Conservation (phyloP, 2,888 invertebrate species). For the Hypena proboscidalis region DNA sequence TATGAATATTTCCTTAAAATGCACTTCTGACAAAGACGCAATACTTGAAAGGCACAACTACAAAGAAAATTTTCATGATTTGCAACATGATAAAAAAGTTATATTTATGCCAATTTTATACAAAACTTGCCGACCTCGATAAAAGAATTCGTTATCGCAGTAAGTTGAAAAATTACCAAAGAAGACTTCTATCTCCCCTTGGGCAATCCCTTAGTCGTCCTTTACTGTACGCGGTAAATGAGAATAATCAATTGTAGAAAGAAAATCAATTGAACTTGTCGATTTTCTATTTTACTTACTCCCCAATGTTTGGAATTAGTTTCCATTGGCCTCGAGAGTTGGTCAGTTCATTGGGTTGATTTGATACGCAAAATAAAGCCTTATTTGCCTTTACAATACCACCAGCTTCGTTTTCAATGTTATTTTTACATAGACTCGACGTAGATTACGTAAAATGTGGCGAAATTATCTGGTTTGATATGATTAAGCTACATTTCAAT, state of each 20-base stretch:
- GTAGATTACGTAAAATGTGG: conserved; percentile 16
- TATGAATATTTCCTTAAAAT: no score
- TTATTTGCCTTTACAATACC: conserved; percentile 33
- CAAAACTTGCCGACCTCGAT: no score
- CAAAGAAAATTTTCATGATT: no score
- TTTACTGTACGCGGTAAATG: background rate
- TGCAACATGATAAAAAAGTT: no score
- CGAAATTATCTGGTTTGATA: conserved; percentile 16
- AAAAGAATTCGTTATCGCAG: no score
- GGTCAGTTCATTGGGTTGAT: conserved; percentile 38
- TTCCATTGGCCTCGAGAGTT: conserved; percentile 44
- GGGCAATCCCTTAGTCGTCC: background rate
- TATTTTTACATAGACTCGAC: conserved; percentile 10
- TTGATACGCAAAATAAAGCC: conserved; percentile 42
- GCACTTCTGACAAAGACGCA: no score
- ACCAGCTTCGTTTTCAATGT: conserved; percentile 22
- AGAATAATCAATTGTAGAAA: conserved; percentile 17
- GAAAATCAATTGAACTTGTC: conserved; percentile 13
- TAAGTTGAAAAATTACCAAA: conserved; percentile 4
- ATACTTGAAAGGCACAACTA: no score
- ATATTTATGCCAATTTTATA: no score
- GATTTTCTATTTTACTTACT: conserved; percentile 50
- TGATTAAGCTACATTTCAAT: conserved; percentile 5
- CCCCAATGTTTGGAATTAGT: conserved; percentile 46
- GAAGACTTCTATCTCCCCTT: conserved; percentile 2